Percentiles rank a stretch among this genome's conserved stretches.
These are phyloP conservation scores for Patiria pectinifera DNA, from an alignment of 53 echinoderm and acorn worm genomes.

Conservation along the genomic window DNA sequence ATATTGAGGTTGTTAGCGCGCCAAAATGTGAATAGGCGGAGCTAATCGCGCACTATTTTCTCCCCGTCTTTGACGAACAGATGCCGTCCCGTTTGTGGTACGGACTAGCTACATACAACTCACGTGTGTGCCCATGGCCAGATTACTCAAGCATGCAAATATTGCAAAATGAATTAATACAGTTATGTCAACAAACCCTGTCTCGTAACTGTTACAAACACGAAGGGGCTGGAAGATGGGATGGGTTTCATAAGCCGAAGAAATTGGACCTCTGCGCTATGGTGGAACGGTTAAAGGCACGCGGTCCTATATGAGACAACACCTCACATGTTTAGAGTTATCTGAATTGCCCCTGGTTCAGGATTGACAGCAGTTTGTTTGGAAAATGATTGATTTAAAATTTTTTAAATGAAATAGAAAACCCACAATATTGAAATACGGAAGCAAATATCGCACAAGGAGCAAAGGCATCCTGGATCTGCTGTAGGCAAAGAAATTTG, in stretches of 20 bases:
- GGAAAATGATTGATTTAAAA: too few relatives aligned
- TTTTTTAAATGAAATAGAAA: too few relatives aligned
- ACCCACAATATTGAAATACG: too few relatives aligned
- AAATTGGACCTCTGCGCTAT: not conserved
- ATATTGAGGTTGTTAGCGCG: not conserved
- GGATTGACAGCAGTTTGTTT: too few relatives aligned
- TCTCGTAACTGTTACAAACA: slow-evolving; percentile 53
- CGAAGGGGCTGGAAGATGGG: not conserved
- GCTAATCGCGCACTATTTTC: not conserved
- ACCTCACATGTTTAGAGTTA: too few relatives aligned
- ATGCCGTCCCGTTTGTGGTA: slow-evolving; percentile 8
- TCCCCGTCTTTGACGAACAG: slow-evolving; percentile 1
- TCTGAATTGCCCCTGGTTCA: too few relatives aligned
- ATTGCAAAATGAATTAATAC: slow-evolving; percentile 62
- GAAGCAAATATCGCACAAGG: too few relatives aligned
- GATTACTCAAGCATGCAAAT: slow-evolving; percentile 32
- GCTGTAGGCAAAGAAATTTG: too few relatives aligned
- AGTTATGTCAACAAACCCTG: slow-evolving; percentile 59
- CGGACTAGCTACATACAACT: not conserved
- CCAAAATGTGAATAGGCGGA: not conserved
- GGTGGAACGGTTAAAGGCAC: too few relatives aligned
- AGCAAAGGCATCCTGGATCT: too few relatives aligned
- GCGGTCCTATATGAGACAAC: too few relatives aligned
- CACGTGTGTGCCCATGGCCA: not conserved
- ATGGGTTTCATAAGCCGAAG: not conserved